Percentiles rank a stretch among this genome's conserved stretches.
These are phyloP conservation scores for Macrosiphum euphorbiae DNA, from an alignment of 2,888 invertebrate genomes.

Conservation along the genomic window DNA sequence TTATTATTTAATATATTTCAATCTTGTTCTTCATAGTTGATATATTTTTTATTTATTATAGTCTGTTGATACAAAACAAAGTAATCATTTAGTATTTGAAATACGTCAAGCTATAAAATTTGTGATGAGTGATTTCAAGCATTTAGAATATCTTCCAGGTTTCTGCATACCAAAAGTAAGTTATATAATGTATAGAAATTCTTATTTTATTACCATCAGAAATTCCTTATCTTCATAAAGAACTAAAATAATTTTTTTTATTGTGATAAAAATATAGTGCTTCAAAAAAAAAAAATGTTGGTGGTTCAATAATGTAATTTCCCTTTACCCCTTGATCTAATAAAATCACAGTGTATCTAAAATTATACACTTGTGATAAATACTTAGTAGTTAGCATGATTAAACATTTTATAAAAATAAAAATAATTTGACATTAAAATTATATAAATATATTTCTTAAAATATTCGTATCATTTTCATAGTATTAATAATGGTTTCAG, in stretches of 20 bases:
- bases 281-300: too few species aligned
- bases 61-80: conserved; percentile 86
- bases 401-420: too few species aligned
- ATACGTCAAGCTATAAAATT: conserved; percentile 93
- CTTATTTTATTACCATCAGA: background rate
- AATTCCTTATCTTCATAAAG: background rate
- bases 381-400: too few species aligned
- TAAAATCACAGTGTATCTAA: too few species aligned
- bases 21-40: background rate
- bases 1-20: conserved; percentile 68
- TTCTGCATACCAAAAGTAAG: conserved; percentile 89
- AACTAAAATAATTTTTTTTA: too few species aligned
- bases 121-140: conserved; percentile 87
- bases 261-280: too few species aligned
- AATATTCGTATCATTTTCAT: background rate
- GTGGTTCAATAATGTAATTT: too few species aligned
- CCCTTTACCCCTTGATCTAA: too few species aligned
- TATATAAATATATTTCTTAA: background rate
- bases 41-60: conserved; percentile 69
- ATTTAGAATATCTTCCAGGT: conserved; percentile 85
- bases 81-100: conserved; percentile 88
- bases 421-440: too few species aligned
- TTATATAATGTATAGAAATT: conserved; percentile 19
- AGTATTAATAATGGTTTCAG: background rate
- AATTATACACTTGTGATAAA: too few species aligned